Percentiles rank a stretch among this genome's conserved stretches.
Evolutionary conservation across 2,113 vertebrate species (phyloP).

Genomic region (Xenopus borealis): DNA sequence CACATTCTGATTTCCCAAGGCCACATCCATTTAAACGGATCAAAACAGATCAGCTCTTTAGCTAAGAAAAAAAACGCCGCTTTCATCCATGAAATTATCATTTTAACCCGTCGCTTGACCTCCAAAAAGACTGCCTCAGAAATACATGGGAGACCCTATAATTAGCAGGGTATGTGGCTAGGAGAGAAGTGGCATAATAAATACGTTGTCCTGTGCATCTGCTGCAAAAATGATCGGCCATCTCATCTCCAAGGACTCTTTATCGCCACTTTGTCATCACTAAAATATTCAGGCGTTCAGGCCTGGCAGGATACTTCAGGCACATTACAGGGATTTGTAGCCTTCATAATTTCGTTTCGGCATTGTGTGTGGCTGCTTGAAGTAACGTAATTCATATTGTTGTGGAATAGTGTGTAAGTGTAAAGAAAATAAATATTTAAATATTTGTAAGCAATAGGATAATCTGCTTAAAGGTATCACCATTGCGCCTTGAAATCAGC

Average conservation of each 20-base stretch:
- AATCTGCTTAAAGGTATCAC: no score
- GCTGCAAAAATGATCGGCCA: background rate
- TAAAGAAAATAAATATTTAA: no score
- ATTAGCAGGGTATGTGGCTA: background rate
- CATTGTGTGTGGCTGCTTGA: no score
- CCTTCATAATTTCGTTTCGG: no score
- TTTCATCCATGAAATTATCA: slow-evolving; percentile 45
- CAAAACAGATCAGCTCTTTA: slow-evolving; percentile 40
- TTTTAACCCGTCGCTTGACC: slow-evolving; percentile 39
- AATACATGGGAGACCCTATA: slow-evolving; percentile 12
- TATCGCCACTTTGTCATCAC: slow-evolving; percentile 44
- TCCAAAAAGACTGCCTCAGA: slow-evolving; percentile 24
- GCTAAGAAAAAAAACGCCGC: slow-evolving; percentile 19
- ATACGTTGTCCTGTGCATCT: slow-evolving; percentile 31
- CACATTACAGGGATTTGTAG: no score
- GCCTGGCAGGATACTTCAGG: slow-evolving; percentile 14
- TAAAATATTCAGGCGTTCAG: slow-evolving; percentile 44
- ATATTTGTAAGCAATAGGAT: no score
- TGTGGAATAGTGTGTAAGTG: no score
- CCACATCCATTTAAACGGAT: slow-evolving; percentile 32
- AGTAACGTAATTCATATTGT: no score
- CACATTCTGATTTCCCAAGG: background rate
- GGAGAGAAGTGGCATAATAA: slow-evolving; percentile 11
- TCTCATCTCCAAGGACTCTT: slow-evolving; percentile 43
- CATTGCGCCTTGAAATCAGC: no score